These are phyloP conservation scores for Proteles cristata DNA, from an alignment of 2,113 vertebrate species.

Conservation along the genomic window DNA sequence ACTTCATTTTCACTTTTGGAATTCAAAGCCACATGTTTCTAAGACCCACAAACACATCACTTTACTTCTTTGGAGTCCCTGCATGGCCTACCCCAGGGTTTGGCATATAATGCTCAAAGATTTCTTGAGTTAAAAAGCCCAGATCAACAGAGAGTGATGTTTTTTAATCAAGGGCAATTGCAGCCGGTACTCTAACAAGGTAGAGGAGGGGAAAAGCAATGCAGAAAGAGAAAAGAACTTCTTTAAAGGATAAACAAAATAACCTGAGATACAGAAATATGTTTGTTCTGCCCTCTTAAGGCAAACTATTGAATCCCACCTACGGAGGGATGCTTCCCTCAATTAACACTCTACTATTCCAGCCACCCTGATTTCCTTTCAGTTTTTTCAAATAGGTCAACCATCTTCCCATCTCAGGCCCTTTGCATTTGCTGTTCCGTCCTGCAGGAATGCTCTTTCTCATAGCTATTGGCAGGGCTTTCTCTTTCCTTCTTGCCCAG, in stretches of 20 bases:
- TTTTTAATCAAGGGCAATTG: not conserved
- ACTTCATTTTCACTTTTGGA: constrained; percentile 63
- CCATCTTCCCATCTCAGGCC: not conserved
- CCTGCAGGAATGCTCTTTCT: not conserved
- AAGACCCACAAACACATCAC: not conserved
- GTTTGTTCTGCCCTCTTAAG: not conserved
- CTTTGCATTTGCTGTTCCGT: not conserved
- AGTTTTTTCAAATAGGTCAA: not conserved
- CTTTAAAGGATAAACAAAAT: not conserved
- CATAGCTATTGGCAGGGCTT: too few species aligned
- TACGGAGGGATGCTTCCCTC: too few species aligned
- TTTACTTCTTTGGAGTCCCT: not conserved
- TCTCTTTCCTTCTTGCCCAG: not conserved
- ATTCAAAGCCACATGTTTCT: constrained; percentile 12
- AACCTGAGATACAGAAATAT: not conserved
- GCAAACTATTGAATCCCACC: not conserved
- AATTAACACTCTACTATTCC: not conserved
- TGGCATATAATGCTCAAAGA: not conserved
- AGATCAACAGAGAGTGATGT: constrained; percentile 1
- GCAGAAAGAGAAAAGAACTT: not conserved
- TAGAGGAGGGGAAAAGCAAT: not conserved
- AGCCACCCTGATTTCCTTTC: not conserved
- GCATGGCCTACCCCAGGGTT: not conserved
- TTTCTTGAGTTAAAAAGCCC: constrained; percentile 8
- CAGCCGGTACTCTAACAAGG: not conserved